Conservation (phyloP, 1,140 invertebrate species). For the Ladona fulva region DNA sequence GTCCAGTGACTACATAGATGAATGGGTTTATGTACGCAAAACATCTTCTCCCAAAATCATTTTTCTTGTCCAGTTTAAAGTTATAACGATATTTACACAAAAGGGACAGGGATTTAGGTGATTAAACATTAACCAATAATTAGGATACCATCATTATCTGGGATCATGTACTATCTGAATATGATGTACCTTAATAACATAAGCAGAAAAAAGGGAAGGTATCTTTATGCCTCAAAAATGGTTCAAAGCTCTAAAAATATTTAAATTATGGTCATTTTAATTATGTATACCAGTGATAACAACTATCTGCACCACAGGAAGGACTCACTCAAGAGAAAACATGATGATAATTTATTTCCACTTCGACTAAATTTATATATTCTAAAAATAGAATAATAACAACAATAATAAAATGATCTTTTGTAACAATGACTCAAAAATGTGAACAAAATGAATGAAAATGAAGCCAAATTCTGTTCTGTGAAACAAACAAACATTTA, state of each 20-base stretch:
- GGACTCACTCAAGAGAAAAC: no score
- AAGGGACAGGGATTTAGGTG: background rate
- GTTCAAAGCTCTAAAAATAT: no score
- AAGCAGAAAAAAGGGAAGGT: background rate
- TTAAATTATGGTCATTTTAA: background rate
- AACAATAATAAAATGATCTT: no score
- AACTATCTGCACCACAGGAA: no score
- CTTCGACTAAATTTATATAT: no score
- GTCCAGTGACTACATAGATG: background rate
- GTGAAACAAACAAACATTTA: no score
- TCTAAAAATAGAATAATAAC: no score
- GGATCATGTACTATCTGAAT: background rate
- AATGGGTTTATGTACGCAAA: background rate
- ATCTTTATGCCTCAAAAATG: background rate
- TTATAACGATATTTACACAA: background rate
- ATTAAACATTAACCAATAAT: background rate
- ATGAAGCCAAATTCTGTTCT: no score
- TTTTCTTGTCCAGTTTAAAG: background rate
- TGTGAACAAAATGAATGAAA: no score
- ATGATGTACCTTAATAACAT: background rate
- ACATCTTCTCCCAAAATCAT: background rate
- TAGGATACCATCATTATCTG: background rate
- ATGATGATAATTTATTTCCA: no score
- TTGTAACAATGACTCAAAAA: no score
- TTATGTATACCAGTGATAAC: no score